These are phyloP conservation scores for Hycleus cichorii DNA, from an alignment of 1,140 invertebrate species.

Conservation along the genomic window DNA sequence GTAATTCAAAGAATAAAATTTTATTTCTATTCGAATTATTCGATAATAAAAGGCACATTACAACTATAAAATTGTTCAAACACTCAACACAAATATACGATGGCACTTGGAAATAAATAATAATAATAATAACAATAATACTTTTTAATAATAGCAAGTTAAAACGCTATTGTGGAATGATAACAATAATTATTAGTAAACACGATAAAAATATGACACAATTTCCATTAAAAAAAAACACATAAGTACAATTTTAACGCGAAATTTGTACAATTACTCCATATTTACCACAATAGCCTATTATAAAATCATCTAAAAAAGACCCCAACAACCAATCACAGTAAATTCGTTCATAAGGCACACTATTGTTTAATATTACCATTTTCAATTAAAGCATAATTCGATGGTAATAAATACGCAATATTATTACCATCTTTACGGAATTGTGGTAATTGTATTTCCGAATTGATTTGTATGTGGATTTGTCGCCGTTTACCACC, in stretches of 20 bases:
- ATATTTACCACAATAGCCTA: background rate
- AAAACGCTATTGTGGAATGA: constrained; percentile 9
- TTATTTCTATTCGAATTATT: constrained; percentile 1
- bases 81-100: constrained; percentile 15
- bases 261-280: background rate
- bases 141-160: constrained; percentile 7
- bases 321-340: background rate
- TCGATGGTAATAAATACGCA: constrained; percentile 48
- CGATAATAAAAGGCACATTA: background rate
- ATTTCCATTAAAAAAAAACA: background rate
- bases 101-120: constrained; percentile 15
- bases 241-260: background rate
- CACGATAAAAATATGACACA: background rate
- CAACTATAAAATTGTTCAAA: constrained; percentile 5
- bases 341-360: constrained; percentile 6
- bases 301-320: background rate
- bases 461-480: constrained; percentile 52
- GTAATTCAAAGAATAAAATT: background rate
- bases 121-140: constrained; percentile 22
- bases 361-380: constrained; percentile 31
- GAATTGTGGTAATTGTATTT: constrained; percentile 52
- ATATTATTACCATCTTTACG: constrained; percentile 52
- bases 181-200: constrained; percentile 1
- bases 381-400: constrained; percentile 38
- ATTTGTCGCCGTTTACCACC: constrained; percentile 62